These are phyloP conservation scores for Muntiacus reevesi DNA, from an alignment of 2,113 vertebrate genomes.

Conservation along the genomic window DNA sequence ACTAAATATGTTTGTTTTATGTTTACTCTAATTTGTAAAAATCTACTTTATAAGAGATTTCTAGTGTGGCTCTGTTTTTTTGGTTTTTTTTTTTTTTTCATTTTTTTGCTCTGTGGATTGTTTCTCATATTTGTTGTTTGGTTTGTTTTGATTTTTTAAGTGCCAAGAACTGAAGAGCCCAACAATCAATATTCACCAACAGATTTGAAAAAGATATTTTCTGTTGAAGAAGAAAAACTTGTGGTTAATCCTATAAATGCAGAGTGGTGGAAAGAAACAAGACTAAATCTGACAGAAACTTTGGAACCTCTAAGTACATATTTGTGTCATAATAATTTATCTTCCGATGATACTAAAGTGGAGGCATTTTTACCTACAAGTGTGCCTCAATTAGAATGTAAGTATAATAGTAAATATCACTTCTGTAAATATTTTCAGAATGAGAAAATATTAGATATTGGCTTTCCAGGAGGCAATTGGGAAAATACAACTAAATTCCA, in stretches of 20 bases:
- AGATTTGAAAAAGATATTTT: slow-evolving; percentile 66
- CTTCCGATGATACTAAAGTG: slow-evolving; percentile 36
- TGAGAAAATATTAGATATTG: background rate
- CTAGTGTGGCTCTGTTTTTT: background rate
- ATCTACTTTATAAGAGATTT: slow-evolving; percentile 17
- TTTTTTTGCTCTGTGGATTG: slow-evolving; percentile 21
- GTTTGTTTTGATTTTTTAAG: slow-evolving; percentile 62
- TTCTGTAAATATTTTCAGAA: background rate
- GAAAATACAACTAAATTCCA: background rate
- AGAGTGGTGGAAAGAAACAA: slow-evolving; percentile 65
- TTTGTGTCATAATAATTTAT: background rate
- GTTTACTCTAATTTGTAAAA: background rate
- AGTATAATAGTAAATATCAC: slow-evolving; percentile 49
- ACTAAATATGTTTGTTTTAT: background rate
- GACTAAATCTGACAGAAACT: slow-evolving; percentile 40
- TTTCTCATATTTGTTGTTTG: slow-evolving; percentile 49
- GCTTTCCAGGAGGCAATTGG: background rate
- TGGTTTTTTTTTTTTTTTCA: background rate
- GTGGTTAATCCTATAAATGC: slow-evolving; percentile 15
- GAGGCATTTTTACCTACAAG: slow-evolving; percentile 68
- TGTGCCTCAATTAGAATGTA: slow-evolving; percentile 70
- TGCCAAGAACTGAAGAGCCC: slow-evolving; percentile 39
- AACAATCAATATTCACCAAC: slow-evolving; percentile 33
- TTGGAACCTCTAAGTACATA: slow-evolving; percentile 61
- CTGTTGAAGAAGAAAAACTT: slow-evolving; percentile 54